Evolutionary conservation across 2,888 invertebrate genomes (phyloP), one percentile per base, ranked within the genome.

Genomic region (Microplitis deprimator): DNA sequence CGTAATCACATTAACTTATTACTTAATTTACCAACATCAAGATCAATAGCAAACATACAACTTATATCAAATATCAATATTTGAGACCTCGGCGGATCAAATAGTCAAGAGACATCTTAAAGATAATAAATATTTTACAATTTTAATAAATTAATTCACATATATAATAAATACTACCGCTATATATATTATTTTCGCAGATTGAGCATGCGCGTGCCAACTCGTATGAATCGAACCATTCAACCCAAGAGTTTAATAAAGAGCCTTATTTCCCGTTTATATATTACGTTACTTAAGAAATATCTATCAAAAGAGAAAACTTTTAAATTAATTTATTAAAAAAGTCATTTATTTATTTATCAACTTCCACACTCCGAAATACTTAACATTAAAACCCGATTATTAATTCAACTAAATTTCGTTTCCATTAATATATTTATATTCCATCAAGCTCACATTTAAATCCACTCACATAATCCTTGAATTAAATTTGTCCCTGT

Each of bases 181-280:
- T 3, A 29, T 29, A 4, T 20, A 20, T 29, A 4, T 3, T 29
- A 29, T 29, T 29, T 29, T 29, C 29, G 29, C 29, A 68, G 60
- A 76, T 78, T 78, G 77, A 77, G 75, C 59, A 76, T 65, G 65
- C 73, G 16, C 77, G 40, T 69, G 77, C 61, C 77, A 76, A 69
- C 74, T 76, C 73, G 65, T 68, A 77, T 68, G 76, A 75, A 76
- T 74, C 76, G 76, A 80, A 77, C 60, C 79, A 79, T 75, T 79
- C 67, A 77, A 75, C 75, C 78, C 50, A 75, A 73, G 75, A 77
- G 77, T 69, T 67, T 79, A 50, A 50, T 50, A 50, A 50, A 50
- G 50, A 50, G 10, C 50, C 50, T 8, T 13, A 13, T 50, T 50
- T 50, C 50, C 50, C 50, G 50, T 50, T 50, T 13, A 50, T 50